Conservation (phyloP, 2,113 vertebrate genomes). For the Ptilonorhynchus violaceus region DNA sequence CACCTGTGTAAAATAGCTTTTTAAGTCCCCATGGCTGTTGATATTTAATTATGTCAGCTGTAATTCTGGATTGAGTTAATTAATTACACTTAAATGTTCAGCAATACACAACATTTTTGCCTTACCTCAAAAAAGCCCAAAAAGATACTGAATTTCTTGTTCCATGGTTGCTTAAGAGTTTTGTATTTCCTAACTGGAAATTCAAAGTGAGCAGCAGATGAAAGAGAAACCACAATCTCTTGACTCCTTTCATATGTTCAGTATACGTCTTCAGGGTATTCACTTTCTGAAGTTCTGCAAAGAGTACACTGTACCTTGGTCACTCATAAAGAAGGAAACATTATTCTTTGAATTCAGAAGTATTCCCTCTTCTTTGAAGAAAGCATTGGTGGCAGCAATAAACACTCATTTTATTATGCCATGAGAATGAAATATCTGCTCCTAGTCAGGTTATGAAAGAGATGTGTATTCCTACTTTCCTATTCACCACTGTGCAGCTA, state of each 20-base stretch:
- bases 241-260: not conserved
- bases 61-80: not conserved
- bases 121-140: not conserved
- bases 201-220: not conserved
- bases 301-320: not conserved
- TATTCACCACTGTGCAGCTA: not conserved
- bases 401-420: not conserved
- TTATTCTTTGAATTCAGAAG: not conserved
- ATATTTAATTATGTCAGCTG: not conserved
- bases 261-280: not conserved
- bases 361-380: not conserved
- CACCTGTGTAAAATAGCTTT: not conserved
- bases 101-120: accelerated
- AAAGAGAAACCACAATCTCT: not conserved
- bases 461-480: not conserved
- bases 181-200: not conserved
- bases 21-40: not conserved
- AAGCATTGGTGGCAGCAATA: not conserved
- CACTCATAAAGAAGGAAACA: not conserved
- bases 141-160: not conserved
- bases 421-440: not conserved
- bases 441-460: not conserved
- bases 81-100: not conserved
- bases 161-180: not conserved
- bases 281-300: not conserved